Base-by-base conservation (phyloP, 2,113 vertebrate genomes). In the Paraplagusia blochii region DNA sequence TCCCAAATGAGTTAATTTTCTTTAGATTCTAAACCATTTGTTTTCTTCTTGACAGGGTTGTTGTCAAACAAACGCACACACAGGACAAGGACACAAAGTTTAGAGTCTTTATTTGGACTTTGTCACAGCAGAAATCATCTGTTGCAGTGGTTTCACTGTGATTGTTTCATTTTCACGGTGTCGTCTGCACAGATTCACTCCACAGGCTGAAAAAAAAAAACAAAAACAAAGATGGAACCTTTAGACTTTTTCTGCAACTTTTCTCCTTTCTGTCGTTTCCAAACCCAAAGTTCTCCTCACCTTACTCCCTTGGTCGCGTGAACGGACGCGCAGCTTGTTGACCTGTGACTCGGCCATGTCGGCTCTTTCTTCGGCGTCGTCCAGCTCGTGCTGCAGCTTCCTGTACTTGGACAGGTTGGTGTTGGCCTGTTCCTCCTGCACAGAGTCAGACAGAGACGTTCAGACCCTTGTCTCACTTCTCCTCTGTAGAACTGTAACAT, bases 321-420 rank as follows among this genome's bases (percentile, higher is more conserved):
- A 93, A 75, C 92, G 92, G 2, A 87, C 80, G 0, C 94, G 90
- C 47, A 97, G 87, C 85, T 98, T 96, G 88, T 97, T 97, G 82
- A 92, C 94, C 85, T 97, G 94, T 0, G 88, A 83, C 83, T 98
- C 94, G 0, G 96, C 96, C 0, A 87, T 88, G 50, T 97, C 94
- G 0, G 94, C 96, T 0, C 95, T 86, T 13, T 97, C 95, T 77
- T 94, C 95, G 0, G 94, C 94, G 0, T 96, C 94, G 0, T 97
- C 93, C 34, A 96, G 81, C 77, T 95, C 93, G 0, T 96, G 95
- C 85, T 97, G 95, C 44, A 93, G 83, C 83, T 95, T 96, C 82
- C 92, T 91, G 74, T 89, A 95, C 88, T 95, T 98, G 48, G 91
- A 88, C 77, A 98, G 69, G 87, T 93, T 95, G 77, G 91, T 88